Conservation (phyloP, 2,797 vertebrate genomes). For the Bufotes viridis region DNA sequence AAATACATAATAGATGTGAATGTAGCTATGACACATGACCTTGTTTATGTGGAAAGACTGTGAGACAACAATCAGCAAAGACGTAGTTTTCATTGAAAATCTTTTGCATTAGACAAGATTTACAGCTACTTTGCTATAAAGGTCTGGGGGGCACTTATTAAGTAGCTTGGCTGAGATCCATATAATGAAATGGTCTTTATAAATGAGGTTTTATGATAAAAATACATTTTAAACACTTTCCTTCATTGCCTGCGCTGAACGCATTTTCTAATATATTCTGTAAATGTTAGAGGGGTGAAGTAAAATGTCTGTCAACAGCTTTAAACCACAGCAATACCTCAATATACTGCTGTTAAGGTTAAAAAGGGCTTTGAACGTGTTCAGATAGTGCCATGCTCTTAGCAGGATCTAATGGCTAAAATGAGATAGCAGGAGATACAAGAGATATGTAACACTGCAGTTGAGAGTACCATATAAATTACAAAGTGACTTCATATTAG, state of each 20-base stretch:
- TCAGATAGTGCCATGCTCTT: conserved; percentile 37
- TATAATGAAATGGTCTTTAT: conserved; percentile 9
- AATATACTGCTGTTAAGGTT: conserved; percentile 37
- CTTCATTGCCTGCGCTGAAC: not conserved
- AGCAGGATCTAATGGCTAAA: conserved; percentile 38
- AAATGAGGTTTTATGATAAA: conserved; percentile 10
- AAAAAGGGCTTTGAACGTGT: conserved; percentile 26
- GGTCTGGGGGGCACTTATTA: not conserved
- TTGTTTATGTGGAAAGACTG: conserved; percentile 6
- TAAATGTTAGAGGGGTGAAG: conserved; percentile 21
- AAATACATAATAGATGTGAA: conserved; percentile 16
- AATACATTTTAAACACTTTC: not conserved
- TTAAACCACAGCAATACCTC: conserved; percentile 20
- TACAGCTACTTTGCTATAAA: conserved; percentile 6
- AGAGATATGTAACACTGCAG: conserved; percentile 25
- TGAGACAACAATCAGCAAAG: conserved; percentile 17
- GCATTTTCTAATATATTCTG: conserved; percentile 14
- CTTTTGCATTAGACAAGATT: conserved; percentile 13
- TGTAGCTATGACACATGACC: conserved; percentile 4
- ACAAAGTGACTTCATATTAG: conserved; percentile 48
- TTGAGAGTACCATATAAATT: conserved; percentile 40
- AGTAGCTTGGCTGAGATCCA: conserved; percentile 19
- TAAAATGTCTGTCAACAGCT: conserved; percentile 36
- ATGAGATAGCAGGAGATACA: conserved; percentile 36
- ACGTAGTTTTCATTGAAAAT: not conserved